Evolutionary conservation across 2,888 invertebrate genomes (phyloP).

Genomic region (Encarsia formosa): DNA sequence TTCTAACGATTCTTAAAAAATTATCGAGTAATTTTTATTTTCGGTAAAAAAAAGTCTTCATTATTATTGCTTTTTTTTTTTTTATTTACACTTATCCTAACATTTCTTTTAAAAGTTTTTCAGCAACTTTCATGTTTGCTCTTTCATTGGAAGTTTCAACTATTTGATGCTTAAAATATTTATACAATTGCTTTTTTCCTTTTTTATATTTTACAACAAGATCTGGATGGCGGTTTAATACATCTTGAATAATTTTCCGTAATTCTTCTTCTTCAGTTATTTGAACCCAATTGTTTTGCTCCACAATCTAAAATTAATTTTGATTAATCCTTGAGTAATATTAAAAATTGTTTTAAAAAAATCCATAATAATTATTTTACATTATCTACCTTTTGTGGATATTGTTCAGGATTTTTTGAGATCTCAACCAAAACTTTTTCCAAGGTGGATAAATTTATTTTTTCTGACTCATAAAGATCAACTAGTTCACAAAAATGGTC

Average conservation of each 20-base stretch:
- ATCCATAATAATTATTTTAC: background rate
- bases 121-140: slow-evolving; percentile 65
- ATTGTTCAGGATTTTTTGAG: slow-evolving; percentile 46
- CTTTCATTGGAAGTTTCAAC: slow-evolving; percentile 59
- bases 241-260: slow-evolving; percentile 57
- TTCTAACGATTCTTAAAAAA: no score
- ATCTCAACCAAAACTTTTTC: slow-evolving; percentile 55
- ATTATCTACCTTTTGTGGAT: slow-evolving; percentile 49
- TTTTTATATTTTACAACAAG: slow-evolving; percentile 63
- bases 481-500: slow-evolving; percentile 61
- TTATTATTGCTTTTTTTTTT: background rate
- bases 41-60: no score
- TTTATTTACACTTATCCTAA: slow-evolving; percentile 43
- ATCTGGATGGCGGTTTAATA: slow-evolving; percentile 64
- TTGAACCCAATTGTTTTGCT: slow-evolving; percentile 62
- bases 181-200: slow-evolving; percentile 68
- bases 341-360: no score
- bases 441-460: slow-evolving; percentile 62
- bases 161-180: slow-evolving; percentile 62
- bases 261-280: slow-evolving; percentile 62
- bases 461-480: slow-evolving; percentile 58
- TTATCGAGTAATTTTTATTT: no score
- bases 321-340: no score
- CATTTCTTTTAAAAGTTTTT: slow-evolving; percentile 60
- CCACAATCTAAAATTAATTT: slow-evolving; percentile 58